Conservation (phyloP, 2,888 invertebrate genomes). For the Iphiclides podalirius region DNA sequence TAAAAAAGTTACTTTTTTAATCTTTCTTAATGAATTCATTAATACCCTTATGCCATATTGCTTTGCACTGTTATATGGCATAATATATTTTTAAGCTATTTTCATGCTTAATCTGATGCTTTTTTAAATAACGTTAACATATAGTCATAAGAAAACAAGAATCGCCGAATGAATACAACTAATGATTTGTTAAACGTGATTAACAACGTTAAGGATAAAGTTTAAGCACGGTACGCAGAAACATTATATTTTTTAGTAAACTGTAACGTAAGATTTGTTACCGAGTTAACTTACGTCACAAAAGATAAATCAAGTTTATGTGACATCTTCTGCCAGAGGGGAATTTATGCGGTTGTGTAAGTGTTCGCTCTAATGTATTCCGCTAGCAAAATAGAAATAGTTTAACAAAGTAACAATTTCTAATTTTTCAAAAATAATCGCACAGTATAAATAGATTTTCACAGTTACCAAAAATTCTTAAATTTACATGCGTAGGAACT, state of each 20-base stretch:
- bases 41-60: no score
- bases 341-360: constrained; percentile 67
- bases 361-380: constrained; percentile 55
- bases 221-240: constrained; percentile 16
- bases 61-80: no score
- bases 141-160: no score
- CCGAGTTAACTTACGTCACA: constrained; percentile 61
- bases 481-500: no score
- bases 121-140: no score
- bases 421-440: constrained; percentile 1
- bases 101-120: no score
- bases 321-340: constrained; percentile 65
- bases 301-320: constrained; percentile 77
- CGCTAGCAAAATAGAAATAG: constrained; percentile 46
- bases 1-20: no score
- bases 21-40: no score
- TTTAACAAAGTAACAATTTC: constrained; percentile 38
- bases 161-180: no score
- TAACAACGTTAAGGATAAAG: constrained; percentile 8
- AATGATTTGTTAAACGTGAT: not conserved
- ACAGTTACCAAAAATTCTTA: no score
- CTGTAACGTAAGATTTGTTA: constrained; percentile 57
- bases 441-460: no score
- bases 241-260: constrained; percentile 35
- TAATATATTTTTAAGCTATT: no score